Percentiles rank a stretch among this genome's conserved stretches.
These are phyloP conservation scores for Tetropium fuscum DNA, from an alignment of 2,888 invertebrate genomes.

Conservation along the genomic window DNA sequence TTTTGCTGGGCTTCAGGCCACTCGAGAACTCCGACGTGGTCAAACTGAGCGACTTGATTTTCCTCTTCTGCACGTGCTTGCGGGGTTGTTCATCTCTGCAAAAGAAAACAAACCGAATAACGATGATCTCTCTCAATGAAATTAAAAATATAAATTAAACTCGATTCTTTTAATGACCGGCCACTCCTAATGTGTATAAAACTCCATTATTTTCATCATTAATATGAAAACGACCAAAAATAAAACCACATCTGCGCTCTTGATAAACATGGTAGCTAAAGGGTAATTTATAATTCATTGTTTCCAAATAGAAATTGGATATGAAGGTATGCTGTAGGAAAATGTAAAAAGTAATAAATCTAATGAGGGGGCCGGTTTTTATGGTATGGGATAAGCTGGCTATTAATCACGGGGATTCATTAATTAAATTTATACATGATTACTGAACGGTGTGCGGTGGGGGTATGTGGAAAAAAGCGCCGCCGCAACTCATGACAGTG, in stretches of 20 bases:
- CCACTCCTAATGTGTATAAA: constrained; percentile 25
- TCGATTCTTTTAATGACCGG: constrained; percentile 10
- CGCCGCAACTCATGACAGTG: constrained; percentile 35
- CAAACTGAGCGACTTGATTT: constrained; percentile 61
- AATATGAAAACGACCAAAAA: constrained; percentile 38
- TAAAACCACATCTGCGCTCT: constrained; percentile 42
- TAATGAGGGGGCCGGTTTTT: constrained; percentile 59
- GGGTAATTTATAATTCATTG: constrained; percentile 55
- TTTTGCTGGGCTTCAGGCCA: constrained; percentile 73
- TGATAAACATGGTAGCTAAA: constrained; percentile 32
- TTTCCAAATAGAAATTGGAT: constrained; percentile 50
- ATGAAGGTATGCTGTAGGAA: constrained; percentile 53
- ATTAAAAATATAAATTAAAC: constrained; percentile 27
- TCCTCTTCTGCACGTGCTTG: constrained; percentile 46
- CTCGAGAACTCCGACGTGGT: constrained; percentile 81
- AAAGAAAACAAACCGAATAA: constrained; percentile 23
- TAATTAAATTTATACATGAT: constrained; percentile 63
- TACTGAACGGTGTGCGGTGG: constrained; percentile 40
- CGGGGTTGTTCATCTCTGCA: constrained; percentile 45
- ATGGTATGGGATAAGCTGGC: constrained; percentile 49
- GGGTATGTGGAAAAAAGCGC: constrained; percentile 38
- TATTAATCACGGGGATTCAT: constrained; percentile 63
- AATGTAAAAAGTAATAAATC: constrained; percentile 62
- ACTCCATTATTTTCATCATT: constrained; percentile 40
- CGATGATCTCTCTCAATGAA: constrained; percentile 21